Evolutionary conservation across 2,113 vertebrate genomes (phyloP).

Genomic region (Melanostigma gelatinosum): DNA sequence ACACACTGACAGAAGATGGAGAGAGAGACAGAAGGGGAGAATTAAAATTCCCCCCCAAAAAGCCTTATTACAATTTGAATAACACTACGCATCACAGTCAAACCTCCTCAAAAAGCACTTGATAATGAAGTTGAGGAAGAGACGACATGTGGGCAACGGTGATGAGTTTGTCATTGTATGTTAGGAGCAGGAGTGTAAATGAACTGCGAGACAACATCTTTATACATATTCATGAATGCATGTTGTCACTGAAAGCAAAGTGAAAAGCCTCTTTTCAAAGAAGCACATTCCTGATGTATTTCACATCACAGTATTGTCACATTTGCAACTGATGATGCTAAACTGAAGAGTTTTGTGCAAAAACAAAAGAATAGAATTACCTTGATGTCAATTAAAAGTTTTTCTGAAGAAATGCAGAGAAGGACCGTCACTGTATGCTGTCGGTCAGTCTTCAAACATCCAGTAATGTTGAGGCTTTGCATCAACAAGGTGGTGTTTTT

Average conservation of each 20-base stretch:
- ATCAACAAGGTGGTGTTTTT: background rate
- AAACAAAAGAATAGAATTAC: background rate
- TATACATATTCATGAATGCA: conserved; percentile 45
- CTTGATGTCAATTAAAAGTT: background rate
- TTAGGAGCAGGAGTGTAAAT: conserved; percentile 27
- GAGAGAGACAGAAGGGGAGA: conserved; percentile 24
- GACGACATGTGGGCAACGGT: conserved; percentile 32
- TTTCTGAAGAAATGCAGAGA: background rate
- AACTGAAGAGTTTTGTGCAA: background rate
- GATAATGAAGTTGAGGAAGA: conserved; percentile 57
- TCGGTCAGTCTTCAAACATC: background rate
- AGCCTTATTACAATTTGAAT: conserved; percentile 56
- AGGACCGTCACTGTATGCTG: background rate
- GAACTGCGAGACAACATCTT: conserved; percentile 34
- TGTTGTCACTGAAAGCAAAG: conserved; percentile 5
- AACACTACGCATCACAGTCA: conserved; percentile 45
- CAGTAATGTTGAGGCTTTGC: background rate
- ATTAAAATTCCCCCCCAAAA: conserved; percentile 29
- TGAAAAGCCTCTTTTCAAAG: conserved; percentile 9
- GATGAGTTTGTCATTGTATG: conserved; percentile 44
- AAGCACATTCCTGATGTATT: conserved; percentile 29
- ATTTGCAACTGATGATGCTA: conserved; percentile 13
- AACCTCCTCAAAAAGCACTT: conserved; percentile 45
- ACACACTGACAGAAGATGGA: conserved; percentile 40
- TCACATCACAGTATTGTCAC: conserved; percentile 22